Evolutionary conservation across 2,113 vertebrate species (phyloP).

Genomic region (Formicarius rufipectus): DNA sequence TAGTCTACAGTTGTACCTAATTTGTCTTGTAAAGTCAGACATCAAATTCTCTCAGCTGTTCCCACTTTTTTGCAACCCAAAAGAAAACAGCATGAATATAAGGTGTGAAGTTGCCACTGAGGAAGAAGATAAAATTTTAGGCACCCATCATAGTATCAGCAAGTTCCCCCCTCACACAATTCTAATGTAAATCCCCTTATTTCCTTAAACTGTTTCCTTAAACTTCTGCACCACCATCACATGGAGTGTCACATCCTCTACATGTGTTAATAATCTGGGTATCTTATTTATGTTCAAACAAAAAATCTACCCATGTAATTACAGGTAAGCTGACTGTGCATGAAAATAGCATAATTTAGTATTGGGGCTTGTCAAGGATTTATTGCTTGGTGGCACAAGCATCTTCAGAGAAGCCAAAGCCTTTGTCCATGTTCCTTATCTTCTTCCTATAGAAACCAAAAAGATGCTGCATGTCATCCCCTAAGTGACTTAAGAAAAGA

Average conservation of each 20-base stretch:
- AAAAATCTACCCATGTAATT: neutral
- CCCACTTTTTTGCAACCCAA: neutral
- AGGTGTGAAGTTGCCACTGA: neutral
- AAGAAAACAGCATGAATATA: neutral
- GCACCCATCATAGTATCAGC: neutral
- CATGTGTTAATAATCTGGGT: neutral
- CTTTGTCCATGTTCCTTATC: neutral
- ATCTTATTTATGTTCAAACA: neutral
- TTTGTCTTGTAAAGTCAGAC: constrained; percentile 1
- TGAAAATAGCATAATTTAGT: neutral
- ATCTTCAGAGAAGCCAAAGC: neutral
- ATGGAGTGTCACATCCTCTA: neutral
- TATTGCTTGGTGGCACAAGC: neutral
- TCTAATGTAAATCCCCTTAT: neutral
- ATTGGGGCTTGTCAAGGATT: neutral
- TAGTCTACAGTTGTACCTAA: neutral
- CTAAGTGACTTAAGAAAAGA: neutral
- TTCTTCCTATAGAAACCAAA: neutral
- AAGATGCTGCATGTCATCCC: neutral
- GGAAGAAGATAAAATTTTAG: neutral
- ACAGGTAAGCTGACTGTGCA: neutral
- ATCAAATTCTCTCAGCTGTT: neutral
- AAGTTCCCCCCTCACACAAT: neutral
- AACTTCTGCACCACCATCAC: neutral
- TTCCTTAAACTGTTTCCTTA: neutral